These are phyloP conservation scores for Microctenopoma steveboyesi DNA, from an alignment of 2,797 vertebrate genomes.

Conservation along the genomic window DNA sequence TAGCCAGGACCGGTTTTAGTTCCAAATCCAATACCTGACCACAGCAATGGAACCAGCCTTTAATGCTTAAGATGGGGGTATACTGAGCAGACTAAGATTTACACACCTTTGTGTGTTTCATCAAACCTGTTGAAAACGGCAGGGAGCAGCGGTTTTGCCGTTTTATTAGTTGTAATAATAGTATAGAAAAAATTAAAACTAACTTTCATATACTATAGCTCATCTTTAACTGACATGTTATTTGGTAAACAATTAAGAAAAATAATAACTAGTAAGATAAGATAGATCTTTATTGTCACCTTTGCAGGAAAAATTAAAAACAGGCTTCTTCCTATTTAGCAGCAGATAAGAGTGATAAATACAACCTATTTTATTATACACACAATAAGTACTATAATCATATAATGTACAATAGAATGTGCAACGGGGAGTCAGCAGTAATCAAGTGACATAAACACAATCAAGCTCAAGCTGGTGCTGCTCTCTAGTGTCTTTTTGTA, in stretches of 20 bases:
- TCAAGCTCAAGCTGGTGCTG: not conserved
- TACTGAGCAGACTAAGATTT: not conserved
- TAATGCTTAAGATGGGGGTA: not conserved
- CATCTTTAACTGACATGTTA: not conserved
- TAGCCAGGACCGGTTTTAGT: constrained; percentile 78
- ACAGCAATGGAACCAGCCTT: constrained; percentile 9
- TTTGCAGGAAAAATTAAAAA: no score
- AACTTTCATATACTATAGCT: no score
- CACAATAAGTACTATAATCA: no score
- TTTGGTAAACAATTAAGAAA: not conserved
- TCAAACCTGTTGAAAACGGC: not conserved
- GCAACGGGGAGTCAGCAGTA: no score
- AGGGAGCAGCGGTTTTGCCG: not conserved
- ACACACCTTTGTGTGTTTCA: not conserved
- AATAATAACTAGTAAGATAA: not conserved
- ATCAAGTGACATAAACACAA: not conserved
- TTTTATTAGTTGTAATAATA: not conserved
- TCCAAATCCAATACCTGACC: constrained; percentile 85
- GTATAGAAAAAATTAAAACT: not conserved
- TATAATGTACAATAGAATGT: no score
- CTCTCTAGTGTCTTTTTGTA: not conserved
- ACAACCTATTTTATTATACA: no score
- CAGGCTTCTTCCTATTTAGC: no score
- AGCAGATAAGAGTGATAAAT: no score
- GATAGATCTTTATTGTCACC: no score